These are phyloP conservation scores for Bovichtus variegatus DNA, from an alignment of 2,797 vertebrate species.

Conservation along the genomic window DNA sequence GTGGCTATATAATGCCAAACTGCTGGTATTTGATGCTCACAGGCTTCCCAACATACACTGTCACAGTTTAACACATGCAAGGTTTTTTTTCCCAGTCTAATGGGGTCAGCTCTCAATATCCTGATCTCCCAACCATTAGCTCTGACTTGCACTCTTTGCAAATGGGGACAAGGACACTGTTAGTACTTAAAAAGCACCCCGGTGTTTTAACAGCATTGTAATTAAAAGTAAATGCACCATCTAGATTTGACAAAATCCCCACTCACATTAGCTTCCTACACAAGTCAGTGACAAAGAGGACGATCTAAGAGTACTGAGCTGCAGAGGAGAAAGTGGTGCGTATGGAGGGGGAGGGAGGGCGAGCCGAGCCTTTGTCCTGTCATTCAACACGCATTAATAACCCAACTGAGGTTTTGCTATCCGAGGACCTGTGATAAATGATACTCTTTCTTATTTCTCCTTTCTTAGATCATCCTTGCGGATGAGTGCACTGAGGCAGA, in stretches of 20 bases:
- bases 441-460: slow-evolving; percentile 44
- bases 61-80: slow-evolving; percentile 21
- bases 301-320: slow-evolving; percentile 59
- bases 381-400: slow-evolving; percentile 59
- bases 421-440: slow-evolving; percentile 55
- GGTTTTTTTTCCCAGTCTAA: slow-evolving; percentile 40
- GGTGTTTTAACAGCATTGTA: slow-evolving; percentile 53
- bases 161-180: slow-evolving; percentile 54
- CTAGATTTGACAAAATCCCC: slow-evolving; percentile 47
- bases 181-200: slow-evolving; percentile 49
- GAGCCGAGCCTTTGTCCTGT: slow-evolving; percentile 60
- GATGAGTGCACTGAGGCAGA: slow-evolving; percentile 99
- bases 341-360: slow-evolving; percentile 9
- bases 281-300: slow-evolving; percentile 56
- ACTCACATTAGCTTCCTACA: slow-evolving; percentile 61
- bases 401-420: slow-evolving; percentile 35
- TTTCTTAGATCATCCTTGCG: slow-evolving; percentile 94
- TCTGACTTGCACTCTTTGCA: slow-evolving; percentile 25
- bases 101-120: slow-evolving; percentile 49
- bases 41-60: slow-evolving; percentile 18
- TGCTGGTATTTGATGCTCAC: slow-evolving; percentile 48
- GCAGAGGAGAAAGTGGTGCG: slow-evolving; percentile 36
- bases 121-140: slow-evolving; percentile 58
- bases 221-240: slow-evolving; percentile 72
- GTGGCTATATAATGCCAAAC: slow-evolving; percentile 17